Evolutionary conservation across 2,113 vertebrate species (phyloP), one percentile per base, ranked within the genome.

Genomic region (Tachysurus vachellii): DNA sequence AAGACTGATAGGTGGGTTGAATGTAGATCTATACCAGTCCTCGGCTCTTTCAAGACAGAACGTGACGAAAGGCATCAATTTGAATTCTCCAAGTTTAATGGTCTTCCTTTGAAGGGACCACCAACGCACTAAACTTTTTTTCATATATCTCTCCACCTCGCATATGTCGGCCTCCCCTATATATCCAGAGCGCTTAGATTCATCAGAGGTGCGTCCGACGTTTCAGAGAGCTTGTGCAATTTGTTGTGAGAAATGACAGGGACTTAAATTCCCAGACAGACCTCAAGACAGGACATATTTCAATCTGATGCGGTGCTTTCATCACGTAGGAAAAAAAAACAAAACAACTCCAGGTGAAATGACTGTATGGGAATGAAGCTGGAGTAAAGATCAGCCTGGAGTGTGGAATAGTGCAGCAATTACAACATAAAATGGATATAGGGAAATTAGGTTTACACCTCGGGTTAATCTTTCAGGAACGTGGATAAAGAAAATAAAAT

Each of bases 241-340:
- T 83, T 88, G 86, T 90, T 88, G 87, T 7, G 28, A 36, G 54
- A 62, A 62, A 88, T 61, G 81, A 90, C 85, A 68, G 84, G 28
- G 79, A 88, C 82, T 84, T 36, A 90, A 88, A 84, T 84, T 88
- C 84, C 70, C 87, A 54, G 84, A 86, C 87, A 88, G 76, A 86
- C 80, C 84, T 88, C 80, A 83, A 36, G 84, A 89, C 53, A 80
- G 86, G 80, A 73, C 70, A 64, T 86, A 85, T 88, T 88, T 89
- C 87, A 89, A 53, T 42, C 86, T 21, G 80, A 85, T 86, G 73
- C 57, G 84, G 88, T 71, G 53, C 84, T 44, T 86, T 88, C 77
- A 88, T 89, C 86, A 71, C 23, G 44, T 23, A 47, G 64, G 28
- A 73, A 61, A 83, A 50, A 50, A 42, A 85, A 66, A n/a, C n/a